phyloP scores from a whole-genome alignment of 2,797 vertebrate species.

The Myotis vivesi region DNA sequence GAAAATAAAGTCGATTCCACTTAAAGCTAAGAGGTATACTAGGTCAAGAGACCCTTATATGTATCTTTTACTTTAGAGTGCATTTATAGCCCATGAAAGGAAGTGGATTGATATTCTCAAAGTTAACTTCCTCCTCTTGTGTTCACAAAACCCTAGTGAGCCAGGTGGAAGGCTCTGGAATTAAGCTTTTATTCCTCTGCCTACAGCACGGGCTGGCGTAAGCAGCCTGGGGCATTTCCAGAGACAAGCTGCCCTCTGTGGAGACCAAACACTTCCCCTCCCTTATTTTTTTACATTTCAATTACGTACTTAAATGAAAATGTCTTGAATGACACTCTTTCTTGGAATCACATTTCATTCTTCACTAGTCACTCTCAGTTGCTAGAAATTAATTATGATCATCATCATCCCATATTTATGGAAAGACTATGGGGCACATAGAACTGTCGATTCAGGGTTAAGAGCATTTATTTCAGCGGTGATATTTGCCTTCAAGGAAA shows the following conservation, averaged over 20 bases:
- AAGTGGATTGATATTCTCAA: constrained; percentile 57
- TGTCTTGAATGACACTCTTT: background rate
- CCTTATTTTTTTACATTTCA: constrained; percentile 25
- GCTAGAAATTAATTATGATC: constrained; percentile 47
- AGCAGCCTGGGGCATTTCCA: background rate
- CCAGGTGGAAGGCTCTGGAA: constrained; percentile 47
- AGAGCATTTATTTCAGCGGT: background rate
- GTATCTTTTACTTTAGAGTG: constrained; percentile 37
- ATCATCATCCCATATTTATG: background rate
- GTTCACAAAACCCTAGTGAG: constrained; percentile 36
- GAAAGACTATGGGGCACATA: background rate
- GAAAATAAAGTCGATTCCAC: constrained; percentile 66
- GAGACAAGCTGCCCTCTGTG: background rate
- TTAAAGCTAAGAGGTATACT: constrained; percentile 52
- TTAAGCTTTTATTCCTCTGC: constrained; percentile 54
- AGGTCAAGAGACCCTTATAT: constrained; percentile 31
- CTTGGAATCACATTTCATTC: constrained; percentile 49
- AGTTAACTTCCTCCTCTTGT: constrained; percentile 57
- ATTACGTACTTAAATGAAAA: background rate
- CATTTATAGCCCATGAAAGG: constrained; percentile 60
- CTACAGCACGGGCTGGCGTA: background rate
- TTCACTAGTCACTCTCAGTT: constrained; percentile 20
- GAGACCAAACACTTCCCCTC: background rate
- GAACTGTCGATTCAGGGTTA: constrained; percentile 25
- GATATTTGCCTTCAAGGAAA: constrained; percentile 14